Evolutionary conservation across 2,888 invertebrate species (phyloP), one percentile per base, ranked within the genome.

Genomic region (Meteorus colon): DNA sequence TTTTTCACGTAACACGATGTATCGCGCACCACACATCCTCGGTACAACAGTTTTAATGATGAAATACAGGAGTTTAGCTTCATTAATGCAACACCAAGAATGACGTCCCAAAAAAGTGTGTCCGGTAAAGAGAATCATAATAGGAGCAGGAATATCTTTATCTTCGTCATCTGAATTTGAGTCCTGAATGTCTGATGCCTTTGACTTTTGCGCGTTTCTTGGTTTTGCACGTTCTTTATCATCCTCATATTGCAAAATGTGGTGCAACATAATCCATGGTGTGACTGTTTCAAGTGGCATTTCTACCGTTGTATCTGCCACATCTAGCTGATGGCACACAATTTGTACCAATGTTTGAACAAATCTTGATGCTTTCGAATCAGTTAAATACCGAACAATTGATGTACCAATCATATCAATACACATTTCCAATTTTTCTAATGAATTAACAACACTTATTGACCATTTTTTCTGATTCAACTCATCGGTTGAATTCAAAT

Each of bases 181-280:
- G 24, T 76, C 74, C 45, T 78, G 76, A 8, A 84, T 84, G 80
- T 89, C 79, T 2, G 73, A 45, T 27, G 85, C 84, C 80, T 89
- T 80, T 2, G 75, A 67, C 41, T 77, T 79, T n/a, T 77, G 77
- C 2, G 80, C n/a, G 24, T 8, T 34, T 27, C 81, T 82, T 10
- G 83, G 76, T 80, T 91, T 91, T 0, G 92, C 92, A 78, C 94
- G 92, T 60, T 92, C 93, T 81, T 92, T 92, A 82, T 94, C 94
- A 85, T 95, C 95, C 82, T 94, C 94, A 83, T 92, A 91, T 79
- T 94, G 92, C 69, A 97, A 90, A 80, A 97, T 92, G 83, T 94
- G 94, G 90, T 97, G 95, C 82, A 97, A 91, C 75, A 97, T 90
- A 76, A 96, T 94, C 97, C 97, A 97, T 5, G 96, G 95, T 4